These are phyloP conservation scores for Ephydatia muelleri DNA, from an alignment of 37 sponge, comb jelly and placozoan species.

Conservation along the genomic window DNA sequence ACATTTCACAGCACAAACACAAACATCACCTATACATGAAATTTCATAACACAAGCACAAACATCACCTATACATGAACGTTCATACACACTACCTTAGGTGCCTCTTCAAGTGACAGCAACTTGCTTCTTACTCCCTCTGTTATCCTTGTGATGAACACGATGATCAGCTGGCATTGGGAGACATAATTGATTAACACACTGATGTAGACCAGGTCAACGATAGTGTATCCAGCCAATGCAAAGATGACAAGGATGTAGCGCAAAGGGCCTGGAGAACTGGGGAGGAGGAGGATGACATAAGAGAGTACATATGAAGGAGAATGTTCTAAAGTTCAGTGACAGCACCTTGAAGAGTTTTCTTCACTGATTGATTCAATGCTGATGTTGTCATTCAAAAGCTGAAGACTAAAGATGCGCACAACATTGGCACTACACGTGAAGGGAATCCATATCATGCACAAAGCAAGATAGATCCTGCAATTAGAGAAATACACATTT, in stretches of 20 bases:
- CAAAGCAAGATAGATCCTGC: constrained; percentile 43
- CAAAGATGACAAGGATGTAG: constrained; percentile 35
- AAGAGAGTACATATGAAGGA: background rate
- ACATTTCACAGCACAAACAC: constrained; percentile 22
- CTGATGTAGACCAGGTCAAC: constrained; percentile 79
- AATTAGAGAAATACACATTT: background rate
- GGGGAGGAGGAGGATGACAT: background rate
- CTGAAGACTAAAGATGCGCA: constrained; percentile 52
- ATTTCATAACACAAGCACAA: background rate
- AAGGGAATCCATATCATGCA: constrained; percentile 58
- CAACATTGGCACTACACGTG: constrained; percentile 30
- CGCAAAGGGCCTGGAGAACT: background rate
- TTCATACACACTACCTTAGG: constrained; percentile 32
- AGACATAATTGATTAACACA: constrained; percentile 66
- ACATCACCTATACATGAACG: too few relatives aligned
- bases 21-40: background rate
- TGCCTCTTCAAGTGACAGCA: constrained; percentile 46
- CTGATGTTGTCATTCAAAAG: constrained; percentile 15
- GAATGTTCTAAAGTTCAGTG: too few relatives aligned
- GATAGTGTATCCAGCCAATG: constrained; percentile 48
- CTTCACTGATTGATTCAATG: constrained; percentile 8
- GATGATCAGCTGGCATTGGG: constrained; percentile 69
- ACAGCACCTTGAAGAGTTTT: background rate
- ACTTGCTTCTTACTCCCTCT: constrained; percentile 51
- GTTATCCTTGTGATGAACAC: constrained; percentile 47